Base-by-base conservation (phyloP, 2,797 vertebrate species). In the Leptatherina wallacei region DNA sequence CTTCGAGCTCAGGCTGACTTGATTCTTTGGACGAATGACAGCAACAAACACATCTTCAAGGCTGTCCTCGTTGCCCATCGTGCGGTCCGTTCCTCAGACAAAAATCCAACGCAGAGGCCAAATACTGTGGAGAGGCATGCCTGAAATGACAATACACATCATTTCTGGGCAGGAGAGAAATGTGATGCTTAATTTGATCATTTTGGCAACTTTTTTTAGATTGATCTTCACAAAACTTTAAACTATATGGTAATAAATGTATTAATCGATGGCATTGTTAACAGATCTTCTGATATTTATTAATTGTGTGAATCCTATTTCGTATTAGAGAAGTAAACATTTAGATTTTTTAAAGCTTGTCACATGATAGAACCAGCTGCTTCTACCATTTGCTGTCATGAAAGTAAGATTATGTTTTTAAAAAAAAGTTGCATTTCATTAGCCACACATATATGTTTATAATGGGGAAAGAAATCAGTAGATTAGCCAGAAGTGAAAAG, bases 11-110 rank as follows among this genome's bases (percentile, higher is more conserved):
- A 99, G 94, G 88, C 98, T 99, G 88, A 97, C 95, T 70, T 95
- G 92, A 89, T 94, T 99, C 93, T 99, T 99, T 60, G 97, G 98
- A 83, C 98, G 97, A 87, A 99, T 97, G 80, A 99, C 98, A 69
- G 97, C 98, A 72, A 99, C 95, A 60, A 97, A 99, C 0, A 92
- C 96, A 80, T 98, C 97, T 90, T 97, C 97, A 18, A 94, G 84
- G 75, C 90, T 89, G 89, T 97, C 97, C 85, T 96, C 96, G 89
- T 97, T 98, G 84, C 97, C 98, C 98, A 99, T 99, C 10, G 85
- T 89, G 87, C 86, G 24, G 82, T 44, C 52, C 61, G 71, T 61
- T 35, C 65, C 78, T 92, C 83, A 94, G 64, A 85, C 65, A 78
- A 73, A 62, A 35, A 64, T 89, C 73, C 71, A 69, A 68, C 47